Evolutionary conservation across 1,140 invertebrate genomes (phyloP).

Genomic region (Antheraea pernyi): DNA sequence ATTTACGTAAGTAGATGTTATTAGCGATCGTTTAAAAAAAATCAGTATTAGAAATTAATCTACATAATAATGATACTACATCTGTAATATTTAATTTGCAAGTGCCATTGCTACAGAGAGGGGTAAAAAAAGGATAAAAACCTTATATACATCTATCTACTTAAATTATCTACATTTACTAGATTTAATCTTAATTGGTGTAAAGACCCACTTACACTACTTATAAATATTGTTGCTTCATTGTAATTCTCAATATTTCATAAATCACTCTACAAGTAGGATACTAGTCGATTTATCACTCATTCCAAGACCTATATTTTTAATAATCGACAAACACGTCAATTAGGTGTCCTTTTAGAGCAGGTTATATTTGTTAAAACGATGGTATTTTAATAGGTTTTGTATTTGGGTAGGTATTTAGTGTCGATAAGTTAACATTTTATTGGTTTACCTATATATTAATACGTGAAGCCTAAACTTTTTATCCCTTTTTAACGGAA

Average conservation of each 20-base stretch:
- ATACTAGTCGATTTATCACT: constrained; percentile 36
- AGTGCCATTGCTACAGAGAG: background rate
- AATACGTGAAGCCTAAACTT: too few species aligned
- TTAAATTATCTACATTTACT: constrained; percentile 57
- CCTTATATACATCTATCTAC: constrained; percentile 47
- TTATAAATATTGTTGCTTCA: constrained; percentile 42
- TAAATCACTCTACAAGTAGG: constrained; percentile 22
- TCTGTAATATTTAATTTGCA: too few species aligned
- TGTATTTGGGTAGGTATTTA: background rate
- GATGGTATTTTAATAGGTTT: background rate
- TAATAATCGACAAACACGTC: constrained; percentile 12
- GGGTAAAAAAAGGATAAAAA: background rate
- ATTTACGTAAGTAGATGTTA: too few species aligned
- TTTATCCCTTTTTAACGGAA: too few species aligned
- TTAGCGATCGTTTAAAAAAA: too few species aligned
- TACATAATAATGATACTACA: too few species aligned
- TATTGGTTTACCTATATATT: background rate
- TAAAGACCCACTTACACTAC: constrained; percentile 74
- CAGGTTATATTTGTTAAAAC: too few species aligned
- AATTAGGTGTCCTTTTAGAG: background rate
- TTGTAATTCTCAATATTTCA: constrained; percentile 23
- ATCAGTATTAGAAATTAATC: too few species aligned
- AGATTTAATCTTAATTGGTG: constrained; percentile 74
- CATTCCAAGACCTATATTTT: constrained; percentile 18
- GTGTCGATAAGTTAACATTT: background rate